phyloP scores from a whole-genome alignment of 2,797 vertebrate genomes.

The Pangasius mekongensis region DNA sequence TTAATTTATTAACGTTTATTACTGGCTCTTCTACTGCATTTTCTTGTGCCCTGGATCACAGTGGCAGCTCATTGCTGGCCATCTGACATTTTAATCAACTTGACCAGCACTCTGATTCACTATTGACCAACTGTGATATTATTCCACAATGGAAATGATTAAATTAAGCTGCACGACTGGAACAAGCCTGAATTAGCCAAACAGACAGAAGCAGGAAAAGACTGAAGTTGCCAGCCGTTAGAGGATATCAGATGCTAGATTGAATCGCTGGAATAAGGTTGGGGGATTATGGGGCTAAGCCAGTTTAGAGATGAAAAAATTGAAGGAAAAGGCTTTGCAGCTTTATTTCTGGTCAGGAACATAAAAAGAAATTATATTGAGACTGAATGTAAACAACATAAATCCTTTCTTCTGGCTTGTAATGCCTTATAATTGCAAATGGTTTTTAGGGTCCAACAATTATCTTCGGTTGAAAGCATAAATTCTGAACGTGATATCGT shows the following conservation, averaged over 20 bases:
- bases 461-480: neutral
- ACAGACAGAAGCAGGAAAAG: constrained; percentile 35
- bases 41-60: neutral
- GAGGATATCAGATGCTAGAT: constrained; percentile 60
- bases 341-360: constrained; percentile 1
- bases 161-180: constrained; percentile 1
- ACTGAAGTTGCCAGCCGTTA: constrained; percentile 50
- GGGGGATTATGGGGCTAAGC: constrained; percentile 71
- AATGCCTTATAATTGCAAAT: neutral
- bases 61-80: neutral
- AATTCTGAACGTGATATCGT: neutral
- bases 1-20: neutral
- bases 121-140: neutral
- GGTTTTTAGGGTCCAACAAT: neutral
- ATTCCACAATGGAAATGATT: neutral
- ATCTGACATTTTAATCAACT: constrained; percentile 30
- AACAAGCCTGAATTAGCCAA: constrained; percentile 6
- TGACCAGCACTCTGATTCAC: neutral
- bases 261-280: constrained; percentile 64
- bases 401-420: neutral
- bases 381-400: constrained; percentile 11
- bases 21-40: neutral
- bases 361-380: constrained; percentile 16
- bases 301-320: constrained; percentile 71
- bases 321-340: constrained; percentile 7